Base-by-base conservation (phyloP, 2,113 vertebrate genomes). In the Neodontobutis hainanensis region DNA sequence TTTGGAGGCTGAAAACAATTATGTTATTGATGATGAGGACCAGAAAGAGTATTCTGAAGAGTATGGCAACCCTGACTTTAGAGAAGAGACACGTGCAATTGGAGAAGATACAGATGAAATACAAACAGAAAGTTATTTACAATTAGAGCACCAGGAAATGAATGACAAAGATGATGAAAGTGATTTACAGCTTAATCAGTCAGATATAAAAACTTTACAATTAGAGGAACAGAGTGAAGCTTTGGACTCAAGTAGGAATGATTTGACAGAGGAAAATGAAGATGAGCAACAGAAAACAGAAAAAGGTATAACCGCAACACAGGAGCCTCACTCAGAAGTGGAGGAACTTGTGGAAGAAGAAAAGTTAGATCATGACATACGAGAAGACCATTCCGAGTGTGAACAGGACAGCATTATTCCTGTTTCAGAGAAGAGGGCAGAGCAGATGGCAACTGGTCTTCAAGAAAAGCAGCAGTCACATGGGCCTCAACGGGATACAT, bases 391-490 rank as follows among this genome's bases (percentile, higher is more conserved):
- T 36, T n/a, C 52, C 3, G 43, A 58, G 48, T 58, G 11, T 51
- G 65, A 69, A 12, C 68, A 77, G 50, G 74, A 67, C 27, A 67
- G 34, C 14, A 15, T 66, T 40, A 53, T 8, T 16, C 49, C 27
- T 36, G 34, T 38, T 55, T 12, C 8, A 12, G 10, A 27, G 51
- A 56, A 34, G 4, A 46, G 35, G 62, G 11, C 55, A 50, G 82
- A 73, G 11, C 15, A 4, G 47, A 63, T 3, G 3, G 60, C 56
- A 42, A 70, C 66, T 42, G 71, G 62, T 46, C 46, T 46, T n/a
- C 76, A 75, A 45, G 84, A 47, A 48, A 77, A 74, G 35, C 50
- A 71, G 8, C 61, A 5, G 19, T 66, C 68, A 51, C 62, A 27
- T 16, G 78, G 27, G 61, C 60, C 48, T 55, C 70, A 53, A 36